Percentiles rank a stretch among this genome's conserved stretches.
These are phyloP conservation scores for Augiades crinisus DNA, from an alignment of 2,888 invertebrate species.

Conservation along the genomic window DNA sequence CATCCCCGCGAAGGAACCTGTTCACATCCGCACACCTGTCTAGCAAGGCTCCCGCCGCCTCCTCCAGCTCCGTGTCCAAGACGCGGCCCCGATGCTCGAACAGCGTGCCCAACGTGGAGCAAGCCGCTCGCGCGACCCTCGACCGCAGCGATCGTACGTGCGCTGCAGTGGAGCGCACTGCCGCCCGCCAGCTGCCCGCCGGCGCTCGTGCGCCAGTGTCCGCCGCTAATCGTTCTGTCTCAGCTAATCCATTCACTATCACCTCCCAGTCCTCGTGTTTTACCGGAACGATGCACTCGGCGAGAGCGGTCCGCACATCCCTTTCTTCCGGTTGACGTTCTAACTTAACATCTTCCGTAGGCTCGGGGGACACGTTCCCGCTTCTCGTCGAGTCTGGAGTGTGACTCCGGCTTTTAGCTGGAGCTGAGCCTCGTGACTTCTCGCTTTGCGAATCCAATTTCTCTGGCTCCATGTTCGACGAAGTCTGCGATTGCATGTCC, in stretches of 20 bases:
- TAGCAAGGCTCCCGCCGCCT: conserved; percentile 89
- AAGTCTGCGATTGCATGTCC: conserved; percentile 3
- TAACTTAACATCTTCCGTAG: conserved; percentile 36
- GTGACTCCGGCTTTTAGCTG: conserved; percentile 43
- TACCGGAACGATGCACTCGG: conserved; percentile 69
- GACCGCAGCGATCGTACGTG: conserved; percentile 95
- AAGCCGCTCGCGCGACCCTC: conserved; percentile 94
- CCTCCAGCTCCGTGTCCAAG: conserved; percentile 90
- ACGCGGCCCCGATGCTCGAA: conserved; percentile 83
- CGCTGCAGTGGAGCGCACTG: conserved; percentile 86
- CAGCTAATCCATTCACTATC: conserved; percentile 86
- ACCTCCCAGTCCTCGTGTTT: conserved; percentile 91
- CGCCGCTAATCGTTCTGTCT: conserved; percentile 85
- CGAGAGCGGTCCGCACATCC: conserved; percentile 64
- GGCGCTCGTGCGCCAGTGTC: conserved; percentile 87
- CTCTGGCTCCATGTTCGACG: conserved; percentile 12
- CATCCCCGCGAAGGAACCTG: conserved; percentile 94
- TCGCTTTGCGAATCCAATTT: conserved; percentile 37
- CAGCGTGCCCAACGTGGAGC: conserved; percentile 90
- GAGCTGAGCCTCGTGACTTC: conserved; percentile 38
- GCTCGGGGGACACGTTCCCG: conserved; percentile 48
- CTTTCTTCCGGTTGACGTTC: conserved; percentile 45
- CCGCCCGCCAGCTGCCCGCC: conserved; percentile 83
- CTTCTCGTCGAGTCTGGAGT: conserved; percentile 47
- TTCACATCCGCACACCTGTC: conserved; percentile 97